Evolutionary conservation across 1,140 invertebrate genomes (phyloP).

Genomic region (Panagrolaimus sp.): DNA sequence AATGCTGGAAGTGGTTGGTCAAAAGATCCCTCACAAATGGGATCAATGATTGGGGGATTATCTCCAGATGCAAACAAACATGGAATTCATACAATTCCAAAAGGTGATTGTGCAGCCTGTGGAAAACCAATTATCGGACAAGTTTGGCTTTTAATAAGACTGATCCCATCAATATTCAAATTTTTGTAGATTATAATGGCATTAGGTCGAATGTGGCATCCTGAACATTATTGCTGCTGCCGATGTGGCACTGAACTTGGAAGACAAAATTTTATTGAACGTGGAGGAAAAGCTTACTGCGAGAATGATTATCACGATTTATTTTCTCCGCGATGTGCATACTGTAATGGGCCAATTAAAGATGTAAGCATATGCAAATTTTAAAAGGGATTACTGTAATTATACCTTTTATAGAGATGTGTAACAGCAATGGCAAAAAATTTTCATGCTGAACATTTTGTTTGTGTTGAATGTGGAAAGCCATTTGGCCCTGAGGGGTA

Average conservation of each 20-base stretch:
- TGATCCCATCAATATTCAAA: background rate
- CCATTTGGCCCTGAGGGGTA: conserved; percentile 94
- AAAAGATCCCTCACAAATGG: conserved; percentile 13
- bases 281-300: conserved; percentile 90
- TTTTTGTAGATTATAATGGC: conserved; percentile 64
- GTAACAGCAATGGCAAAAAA: conserved; percentile 93
- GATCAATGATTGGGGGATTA: conserved; percentile 13
- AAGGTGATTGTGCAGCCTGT: conserved; percentile 93
- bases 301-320: conserved; percentile 95
- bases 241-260: conserved; percentile 92
- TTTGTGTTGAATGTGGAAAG: conserved; percentile 91
- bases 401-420: conserved; percentile 76
- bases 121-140: conserved; percentile 95
- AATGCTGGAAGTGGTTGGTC: background rate
- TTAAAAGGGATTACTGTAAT: no score
- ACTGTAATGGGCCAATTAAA: conserved; percentile 94
- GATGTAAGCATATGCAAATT: conserved; percentile 71
- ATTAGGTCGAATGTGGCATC: conserved; percentile 93
- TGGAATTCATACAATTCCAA: conserved; percentile 92
- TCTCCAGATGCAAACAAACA: conserved; percentile 70
- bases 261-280: conserved; percentile 94
- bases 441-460: conserved; percentile 99
- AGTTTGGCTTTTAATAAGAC: conserved; percentile 55
- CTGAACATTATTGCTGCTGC: conserved; percentile 94
- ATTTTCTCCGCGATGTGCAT: conserved; percentile 92